Percentiles rank a stretch among this genome's conserved stretches.
Conservation (phyloP, 2,113 vertebrate species). For the Leptobrachium ailaonicum region DNA sequence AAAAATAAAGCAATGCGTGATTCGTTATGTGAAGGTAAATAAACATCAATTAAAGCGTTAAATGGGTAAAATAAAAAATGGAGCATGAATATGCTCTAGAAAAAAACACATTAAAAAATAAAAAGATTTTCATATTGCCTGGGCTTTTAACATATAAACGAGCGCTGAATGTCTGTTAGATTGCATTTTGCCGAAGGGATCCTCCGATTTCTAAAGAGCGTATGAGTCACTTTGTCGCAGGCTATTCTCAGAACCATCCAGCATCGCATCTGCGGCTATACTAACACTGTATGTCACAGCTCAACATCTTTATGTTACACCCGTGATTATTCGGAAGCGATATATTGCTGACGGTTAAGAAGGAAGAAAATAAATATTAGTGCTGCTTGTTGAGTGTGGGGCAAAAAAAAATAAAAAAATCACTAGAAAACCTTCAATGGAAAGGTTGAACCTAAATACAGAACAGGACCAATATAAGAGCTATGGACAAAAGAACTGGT, state of each 20-base stretch:
- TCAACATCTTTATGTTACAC: conserved; percentile 14
- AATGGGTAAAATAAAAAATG: too few species aligned
- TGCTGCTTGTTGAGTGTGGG: conserved; percentile 11
- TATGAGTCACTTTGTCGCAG: conserved; percentile 44
- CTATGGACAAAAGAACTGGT: background rate
- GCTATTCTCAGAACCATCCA: conserved; percentile 36
- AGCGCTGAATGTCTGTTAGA: conserved; percentile 22
- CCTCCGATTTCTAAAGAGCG: conserved; percentile 33
- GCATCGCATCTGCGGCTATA: conserved; percentile 32
- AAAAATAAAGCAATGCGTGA: too few species aligned
- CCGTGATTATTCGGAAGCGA: conserved; percentile 6
- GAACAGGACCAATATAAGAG: background rate
- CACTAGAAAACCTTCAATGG: background rate
- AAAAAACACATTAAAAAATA: background rate
- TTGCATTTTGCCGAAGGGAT: conserved; percentile 26
- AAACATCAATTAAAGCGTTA: too few species aligned
- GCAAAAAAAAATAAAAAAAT: too few species aligned
- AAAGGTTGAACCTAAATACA: background rate
- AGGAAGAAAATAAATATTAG: background rate
- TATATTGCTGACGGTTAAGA: conserved; percentile 24
- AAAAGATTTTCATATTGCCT: background rate
- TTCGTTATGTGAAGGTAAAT: too few species aligned
- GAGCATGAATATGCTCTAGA: background rate
- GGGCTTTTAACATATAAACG: conserved; percentile 14
- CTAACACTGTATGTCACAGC: conserved; percentile 47